Base-by-base conservation (phyloP, 2,888 invertebrate genomes). In the Dicranocentrus wangi region DNA sequence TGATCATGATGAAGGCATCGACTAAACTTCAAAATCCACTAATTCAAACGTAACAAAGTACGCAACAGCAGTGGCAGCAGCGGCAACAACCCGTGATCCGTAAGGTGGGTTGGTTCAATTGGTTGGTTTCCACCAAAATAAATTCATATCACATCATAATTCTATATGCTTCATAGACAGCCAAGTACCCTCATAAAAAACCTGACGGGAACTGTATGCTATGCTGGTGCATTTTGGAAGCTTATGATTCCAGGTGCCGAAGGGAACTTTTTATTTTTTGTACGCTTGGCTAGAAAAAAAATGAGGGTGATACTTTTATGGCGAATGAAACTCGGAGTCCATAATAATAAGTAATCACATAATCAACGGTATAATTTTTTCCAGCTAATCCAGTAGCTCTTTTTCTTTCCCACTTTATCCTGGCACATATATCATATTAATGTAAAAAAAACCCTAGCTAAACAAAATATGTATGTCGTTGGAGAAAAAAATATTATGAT, bases 291-390 rank as follows among this genome's bases (percentile, higher is more conserved):
- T n/a, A n/a, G n/a, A n/a, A n/a, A n/a, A n/a, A n/a, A n/a, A n/a
- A n/a, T 47, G 8, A 77, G 77, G 80, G 78, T 77, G 73, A 81
- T 72, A 82, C n/a, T 84, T 84, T 84, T 84, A 84, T 82, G 81
- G 78, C 61, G 82, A 78, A 82, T 78, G 84, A 84, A 84, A 81
- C 47, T 10, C 32, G n/a, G n/a, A 76, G 66, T 76, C 69, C 13
- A 78, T 78, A 80, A n/a, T n/a, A n/a, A n/a, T n/a, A n/a, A n/a
- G n/a, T 81, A 84, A 84, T 84, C 80, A 84, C 84, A 84, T 84
- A 82, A 84, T 84, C 82, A 84, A 82, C 82, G 69, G 77, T 78
- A n/a, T n/a, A 84, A 84, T 84, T 84, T 82, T n/a, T 15, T 17
- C 55, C 68, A 72, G 23, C 60, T 65, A 32, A 10, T 78, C 55